Conservation (phyloP, 2,797 vertebrate genomes). For the Etheostoma perlongum region DNA sequence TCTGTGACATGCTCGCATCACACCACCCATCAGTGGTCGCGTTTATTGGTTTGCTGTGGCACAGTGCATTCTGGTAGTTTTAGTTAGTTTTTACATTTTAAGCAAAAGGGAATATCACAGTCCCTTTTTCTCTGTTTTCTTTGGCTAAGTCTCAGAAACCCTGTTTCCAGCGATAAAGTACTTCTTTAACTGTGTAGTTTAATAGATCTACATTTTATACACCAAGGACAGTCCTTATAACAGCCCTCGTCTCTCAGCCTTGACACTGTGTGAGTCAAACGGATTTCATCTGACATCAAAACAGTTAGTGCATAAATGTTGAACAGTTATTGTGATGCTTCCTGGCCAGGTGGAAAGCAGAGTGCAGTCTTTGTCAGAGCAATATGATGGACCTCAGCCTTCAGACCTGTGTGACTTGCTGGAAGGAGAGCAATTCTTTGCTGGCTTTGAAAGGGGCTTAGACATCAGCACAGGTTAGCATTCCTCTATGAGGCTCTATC, state of each 20-base stretch:
- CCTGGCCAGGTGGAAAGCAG: constrained; percentile 78
- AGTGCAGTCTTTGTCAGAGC: constrained; percentile 75
- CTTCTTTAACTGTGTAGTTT: neutral
- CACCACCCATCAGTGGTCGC: too few species aligned
- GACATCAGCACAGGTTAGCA: constrained; percentile 89
- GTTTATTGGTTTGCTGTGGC: too few species aligned
- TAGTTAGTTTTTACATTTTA: too few species aligned
- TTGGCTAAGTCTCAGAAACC: too few species aligned
- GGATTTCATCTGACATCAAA: neutral
- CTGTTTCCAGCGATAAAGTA: too few species aligned
- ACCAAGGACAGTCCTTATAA: neutral
- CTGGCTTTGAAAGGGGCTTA: constrained; percentile 95
- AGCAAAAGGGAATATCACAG: too few species aligned
- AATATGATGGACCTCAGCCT: constrained; percentile 95
- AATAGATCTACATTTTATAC: neutral
- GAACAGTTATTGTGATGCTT: constrained; percentile 27
- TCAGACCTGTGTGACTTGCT: constrained; percentile 95
- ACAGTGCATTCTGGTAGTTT: too few species aligned
- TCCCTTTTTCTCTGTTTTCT: too few species aligned
- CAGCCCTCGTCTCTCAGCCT: neutral
- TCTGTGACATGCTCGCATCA: too few species aligned
- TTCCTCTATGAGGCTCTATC: constrained; percentile 30
- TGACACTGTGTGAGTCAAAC: neutral
- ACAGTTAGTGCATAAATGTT: neutral
- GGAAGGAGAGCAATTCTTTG: constrained; percentile 98